Base-by-base conservation (phyloP, 2,113 vertebrate species). In the Rana temporaria region DNA sequence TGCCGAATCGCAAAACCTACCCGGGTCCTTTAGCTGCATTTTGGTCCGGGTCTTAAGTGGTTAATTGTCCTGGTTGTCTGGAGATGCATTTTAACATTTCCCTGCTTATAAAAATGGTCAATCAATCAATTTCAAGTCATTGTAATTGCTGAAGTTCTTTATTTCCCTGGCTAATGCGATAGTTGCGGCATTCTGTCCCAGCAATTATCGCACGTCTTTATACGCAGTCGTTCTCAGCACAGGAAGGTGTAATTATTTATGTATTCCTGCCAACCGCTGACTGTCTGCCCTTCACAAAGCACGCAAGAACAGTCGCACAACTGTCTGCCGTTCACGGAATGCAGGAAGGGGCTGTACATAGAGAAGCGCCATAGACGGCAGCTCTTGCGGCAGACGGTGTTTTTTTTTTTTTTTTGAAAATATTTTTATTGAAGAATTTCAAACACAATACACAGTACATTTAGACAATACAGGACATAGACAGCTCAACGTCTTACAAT, bases 231-330 rank as follows among this genome's bases (percentile, higher is more conserved):
- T 34, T 73, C 30, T 11, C 18, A 34, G 55, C 24, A 30, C 6
- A 59, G 56, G 32, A 73, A 59, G 56, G 72, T 62, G 17, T 42
- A 75, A 75, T 75, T 75, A 75, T 24, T 42, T 32, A 34, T 68
- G 15, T 67, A 64, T 59, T 42, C 48, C 19, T 34, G 52, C 11
- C 30, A 14, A 16, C 52, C 8, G 11, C 19, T 24, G 65, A 68
- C 63, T 53, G 77, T 69, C 64, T 79, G 77, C 77, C 77, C 77
- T 79, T 68, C 77, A 60, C 14, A 55, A 6, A 53, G 34, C 34
- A 38, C 34, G 5, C 7, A 30, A 22, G 56, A 62, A n/a, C 26
- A 20, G 11, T 12, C 15, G 34, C 55, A 56, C 19, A 11, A 70
- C 22, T 48, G 66, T 48, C 42, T 42, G 66, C 53, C 1, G 38